Conservation (phyloP, 2,888 invertebrate species). For the Tenthredo scrophulariae region DNA sequence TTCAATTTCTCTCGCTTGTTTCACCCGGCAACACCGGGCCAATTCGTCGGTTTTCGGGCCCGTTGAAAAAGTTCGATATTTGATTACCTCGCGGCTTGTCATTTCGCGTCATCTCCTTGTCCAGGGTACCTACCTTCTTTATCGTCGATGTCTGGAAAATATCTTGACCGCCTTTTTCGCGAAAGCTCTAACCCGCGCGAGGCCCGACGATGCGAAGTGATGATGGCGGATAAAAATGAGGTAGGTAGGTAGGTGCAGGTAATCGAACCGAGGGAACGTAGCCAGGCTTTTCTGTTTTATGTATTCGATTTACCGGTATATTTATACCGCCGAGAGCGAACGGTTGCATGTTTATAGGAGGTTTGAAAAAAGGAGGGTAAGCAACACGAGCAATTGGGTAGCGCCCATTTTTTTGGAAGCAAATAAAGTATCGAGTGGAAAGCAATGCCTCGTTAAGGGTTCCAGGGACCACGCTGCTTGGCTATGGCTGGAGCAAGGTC, state of each 20-base stretch:
- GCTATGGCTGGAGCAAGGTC: conserved; percentile 26
- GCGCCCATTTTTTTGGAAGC: not conserved
- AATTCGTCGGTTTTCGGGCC: conserved; percentile 17
- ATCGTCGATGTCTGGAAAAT: not conserved
- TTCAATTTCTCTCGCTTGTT: conserved; percentile 45
- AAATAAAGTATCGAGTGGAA: not conserved
- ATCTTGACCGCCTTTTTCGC: not conserved
- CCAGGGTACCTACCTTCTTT: not conserved
- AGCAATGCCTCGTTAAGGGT: conserved; percentile 11
- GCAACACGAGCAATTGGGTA: conserved; percentile 1
- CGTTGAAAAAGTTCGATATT: conserved; percentile 42
- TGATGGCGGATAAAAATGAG: conserved; percentile 16
- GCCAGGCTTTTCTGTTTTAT: not conserved
- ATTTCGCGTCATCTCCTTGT: not conserved
- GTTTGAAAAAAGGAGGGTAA: not conserved
- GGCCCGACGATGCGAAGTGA: not conserved
- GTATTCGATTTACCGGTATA: conserved; percentile 13
- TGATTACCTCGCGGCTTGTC: conserved; percentile 39
- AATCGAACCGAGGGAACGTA: not conserved
- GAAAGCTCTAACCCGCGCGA: not conserved
- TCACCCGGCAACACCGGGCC: conserved; percentile 40
- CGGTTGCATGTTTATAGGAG: conserved; percentile 27
- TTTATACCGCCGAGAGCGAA: conserved; percentile 7
- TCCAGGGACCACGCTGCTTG: not conserved
- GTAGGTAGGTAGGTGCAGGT: not conserved